Base-by-base conservation (phyloP, 2,888 invertebrate genomes). In the Polyommatus icarus region DNA sequence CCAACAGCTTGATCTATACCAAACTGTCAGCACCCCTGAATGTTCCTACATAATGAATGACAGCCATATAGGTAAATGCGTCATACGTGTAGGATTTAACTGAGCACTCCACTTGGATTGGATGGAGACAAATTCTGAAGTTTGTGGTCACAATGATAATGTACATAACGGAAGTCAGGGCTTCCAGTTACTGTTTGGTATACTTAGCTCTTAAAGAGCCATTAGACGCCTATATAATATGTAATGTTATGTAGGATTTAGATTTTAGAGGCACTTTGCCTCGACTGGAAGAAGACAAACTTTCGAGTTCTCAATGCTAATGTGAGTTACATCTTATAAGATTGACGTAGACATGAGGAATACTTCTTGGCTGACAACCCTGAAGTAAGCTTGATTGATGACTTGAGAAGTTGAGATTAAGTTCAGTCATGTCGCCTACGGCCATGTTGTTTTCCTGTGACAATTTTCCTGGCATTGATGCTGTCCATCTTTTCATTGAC, bases 331-430 rank as follows among this genome's bases (percentile, higher is more conserved):
- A 12, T 5, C 10, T 12, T 10, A 10, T 46, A 12, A 61, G 24
- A 4, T 61, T 61, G 24, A 61, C 24, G 24, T 54, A 50, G 12
- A 50, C n/a, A 12, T 24, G 61, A 24, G 24, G 61, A 61, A 61
- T 61, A 59, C 7, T 59, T 4, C 61, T 24, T 24, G 67, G 29
- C 12, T 67, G 29, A 18, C 67, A 67, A 29, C 67, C 67, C 67
- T 67, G 67, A 67, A 67, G 67, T 67, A 32, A 67, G 67, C 46
- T 50, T 75, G 50, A 75, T 40, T 75, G 54, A 54, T 75, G 75
- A 18, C 18, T 50, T 50, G 12, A 54, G 29, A 50, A 18, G 7
- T 50, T 50, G 12, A 54, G 29, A 50, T 75, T 50, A 50, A 75
- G 50, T 46, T 75, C 67, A 20, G 67, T 75, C 24, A 54, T 29